phyloP scores from a whole-genome alignment of 2,888 invertebrate species.

The Chelonus formosanus region DNA sequence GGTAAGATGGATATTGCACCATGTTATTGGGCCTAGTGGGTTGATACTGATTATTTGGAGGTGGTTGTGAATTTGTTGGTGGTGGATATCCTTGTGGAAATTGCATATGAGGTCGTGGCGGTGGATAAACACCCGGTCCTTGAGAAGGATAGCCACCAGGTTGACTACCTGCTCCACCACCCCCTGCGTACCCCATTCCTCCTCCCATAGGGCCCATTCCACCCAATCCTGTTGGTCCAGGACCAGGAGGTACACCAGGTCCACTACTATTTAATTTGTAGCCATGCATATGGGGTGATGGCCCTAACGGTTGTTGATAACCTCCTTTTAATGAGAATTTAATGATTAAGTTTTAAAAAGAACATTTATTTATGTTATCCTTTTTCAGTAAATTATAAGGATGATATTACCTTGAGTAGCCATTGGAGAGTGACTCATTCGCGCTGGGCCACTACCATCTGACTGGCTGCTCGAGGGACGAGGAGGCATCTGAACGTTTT shows the following conservation, averaged over 20 bases:
- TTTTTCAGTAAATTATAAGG: slow-evolving; percentile 5
- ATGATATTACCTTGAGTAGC: slow-evolving; percentile 67
- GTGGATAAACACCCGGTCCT: slow-evolving; percentile 58
- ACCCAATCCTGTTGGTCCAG: slow-evolving; percentile 59
- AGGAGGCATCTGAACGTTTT: slow-evolving; percentile 96
- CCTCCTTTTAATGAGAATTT: slow-evolving; percentile 61
- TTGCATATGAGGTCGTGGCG: slow-evolving; percentile 66
- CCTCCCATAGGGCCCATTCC: slow-evolving; percentile 52
- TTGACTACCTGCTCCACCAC: slow-evolving; percentile 66
- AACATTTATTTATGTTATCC: slow-evolving; percentile 3
- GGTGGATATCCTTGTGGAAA: slow-evolving; percentile 63
- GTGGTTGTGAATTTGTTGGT: slow-evolving; percentile 59
- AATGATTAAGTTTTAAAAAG: not conserved
- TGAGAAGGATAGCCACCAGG: slow-evolving; percentile 65
- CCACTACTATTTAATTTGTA: slow-evolving; percentile 70
- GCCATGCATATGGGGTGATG: slow-evolving; percentile 70
- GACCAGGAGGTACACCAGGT: slow-evolving; percentile 68
- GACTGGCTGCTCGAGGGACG: slow-evolving; percentile 83
- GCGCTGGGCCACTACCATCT: slow-evolving; percentile 71
- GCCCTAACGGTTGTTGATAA: slow-evolving; percentile 71
- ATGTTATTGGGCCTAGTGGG: slow-evolving; percentile 60
- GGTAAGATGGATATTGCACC: slow-evolving; percentile 62
- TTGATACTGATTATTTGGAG: slow-evolving; percentile 62
- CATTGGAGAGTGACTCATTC: slow-evolving; percentile 78
- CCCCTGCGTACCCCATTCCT: slow-evolving; percentile 58